Evolutionary conservation across 2,888 invertebrate genomes (phyloP), one percentile per base, ranked within the genome.

Genomic region (Pristionchus arcanus): DNA sequence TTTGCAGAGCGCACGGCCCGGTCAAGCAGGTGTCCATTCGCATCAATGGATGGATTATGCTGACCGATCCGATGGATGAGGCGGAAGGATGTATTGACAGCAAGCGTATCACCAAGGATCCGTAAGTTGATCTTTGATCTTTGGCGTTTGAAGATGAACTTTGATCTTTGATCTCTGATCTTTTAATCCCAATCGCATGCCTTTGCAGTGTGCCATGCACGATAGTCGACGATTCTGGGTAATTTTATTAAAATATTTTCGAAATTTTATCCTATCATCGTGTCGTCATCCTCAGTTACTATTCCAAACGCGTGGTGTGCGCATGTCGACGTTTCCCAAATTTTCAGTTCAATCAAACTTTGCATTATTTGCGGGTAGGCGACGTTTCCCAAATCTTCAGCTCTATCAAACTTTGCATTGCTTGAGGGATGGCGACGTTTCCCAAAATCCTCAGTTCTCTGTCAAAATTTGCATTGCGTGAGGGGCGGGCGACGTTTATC

Each of bases 141-240:
- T 28, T 71, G 9, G 31, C 28, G n/a, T 74, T 34, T 74, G 34
- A 34, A 34, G 5, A 15, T 71, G 71, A 71, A 19, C 34, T 13
- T 63, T 19, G 63, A 21, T n/a, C 42, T 42, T 9, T 42, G 42
- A 42, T 42, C 42, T 83, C 49, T 83, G 83, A 83, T 83, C 53
- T 83, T n/a, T 53, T 28, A n/a, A 15, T 49, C 37, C 59, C 25
- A 21, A 85, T n/a, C n/a, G 84, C 37, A 85, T 85, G 84, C 34
- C 34, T 7, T 85, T 85, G 84, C 84, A 85, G 84, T 85, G 84
- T 85, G 34, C 59, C 84, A 9, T 85, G 84, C 49, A 59, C 84
- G 84, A n/a, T 55, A 49, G 34, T 85, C 59, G 59, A 85, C 55
- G 59, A 55, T 34, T 19, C 84, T 4, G 84, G 84, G 84, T 85